Conservation (phyloP, 2,888 invertebrate species). For the Andrena chrysosceles region DNA sequence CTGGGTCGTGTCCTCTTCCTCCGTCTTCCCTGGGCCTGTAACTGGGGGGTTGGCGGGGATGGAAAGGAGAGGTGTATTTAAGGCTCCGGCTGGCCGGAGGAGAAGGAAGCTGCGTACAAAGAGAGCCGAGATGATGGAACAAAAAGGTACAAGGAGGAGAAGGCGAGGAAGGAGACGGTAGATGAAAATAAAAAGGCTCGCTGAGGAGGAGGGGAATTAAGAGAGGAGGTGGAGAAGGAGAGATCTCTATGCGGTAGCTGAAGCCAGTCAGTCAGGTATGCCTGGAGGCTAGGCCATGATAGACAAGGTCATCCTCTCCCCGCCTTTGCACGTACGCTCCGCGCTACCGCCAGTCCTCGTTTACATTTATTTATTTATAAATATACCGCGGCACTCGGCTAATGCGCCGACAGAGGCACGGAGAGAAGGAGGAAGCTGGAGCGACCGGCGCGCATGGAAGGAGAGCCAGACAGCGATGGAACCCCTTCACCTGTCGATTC, state of each 20-base stretch:
- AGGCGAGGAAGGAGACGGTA: slow-evolving; percentile 59
- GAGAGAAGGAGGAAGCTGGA: slow-evolving; percentile 21
- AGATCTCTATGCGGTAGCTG: slow-evolving; percentile 77
- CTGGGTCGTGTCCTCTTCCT: slow-evolving; percentile 10
- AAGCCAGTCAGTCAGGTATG: slow-evolving; percentile 82
- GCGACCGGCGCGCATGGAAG: slow-evolving; percentile 14
- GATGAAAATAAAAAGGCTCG: slow-evolving; percentile 38
- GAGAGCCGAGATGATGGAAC: slow-evolving; percentile 50
- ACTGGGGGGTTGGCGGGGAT: background rate
- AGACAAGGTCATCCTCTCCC: slow-evolving; percentile 84
- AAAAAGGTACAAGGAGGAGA: slow-evolving; percentile 55
- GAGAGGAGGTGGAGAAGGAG: slow-evolving; percentile 46
- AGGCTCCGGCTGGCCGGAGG: slow-evolving; percentile 39
- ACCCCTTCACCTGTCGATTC: slow-evolving; percentile 60
- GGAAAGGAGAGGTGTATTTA: slow-evolving; percentile 41
- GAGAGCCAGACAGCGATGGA: slow-evolving; percentile 50
- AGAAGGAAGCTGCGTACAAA: slow-evolving; percentile 54
- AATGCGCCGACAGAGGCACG: slow-evolving; percentile 38
- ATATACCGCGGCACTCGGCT: slow-evolving; percentile 64
- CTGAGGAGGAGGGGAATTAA: slow-evolving; percentile 14
- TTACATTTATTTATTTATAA: slow-evolving; percentile 78
- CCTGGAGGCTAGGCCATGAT: slow-evolving; percentile 83
- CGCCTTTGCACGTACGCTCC: slow-evolving; percentile 53
- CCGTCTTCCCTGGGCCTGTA: background rate
- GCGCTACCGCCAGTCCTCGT: slow-evolving; percentile 65